Base-by-base conservation (phyloP, 2,888 invertebrate genomes). In the Watsonalla cultraria region DNA sequence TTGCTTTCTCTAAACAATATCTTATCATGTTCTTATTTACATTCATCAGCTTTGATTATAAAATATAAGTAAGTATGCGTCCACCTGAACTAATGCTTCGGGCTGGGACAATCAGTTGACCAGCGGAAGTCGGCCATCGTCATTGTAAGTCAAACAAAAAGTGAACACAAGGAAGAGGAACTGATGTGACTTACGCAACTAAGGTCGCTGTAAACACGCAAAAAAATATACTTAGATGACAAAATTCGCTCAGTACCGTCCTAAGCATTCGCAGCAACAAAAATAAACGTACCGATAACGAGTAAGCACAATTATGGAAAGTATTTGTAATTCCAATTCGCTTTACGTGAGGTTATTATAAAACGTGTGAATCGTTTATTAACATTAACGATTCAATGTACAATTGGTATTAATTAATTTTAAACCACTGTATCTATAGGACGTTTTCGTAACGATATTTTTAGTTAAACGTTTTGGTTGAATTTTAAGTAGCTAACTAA, bases 121-220 rank as follows among this genome's bases (percentile, higher is more conserved):
- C 78, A 61, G 64, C 81, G 81, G 82, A 87, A 86, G 80, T 75
- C 60, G 65, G 65, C 62, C 70, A 64, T 59, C 59, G 74, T 65
- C 70, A 78, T 76, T 80, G 75, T 79, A 67, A 61, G 57, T 61
- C 50, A 42, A 42, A 42, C 42, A 69, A 69, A 72, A 69, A 69
- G 74, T 66, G 14, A 9, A 49, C 37, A 78, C 73, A 66, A 87
- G 86, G 88, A 87, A 86, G 84, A 86, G 86, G 86, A 86, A 87
- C 78, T 66, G 72, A 77, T 74, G 79, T 74, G 70, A 77, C 76
- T 84, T 80, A 83, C 80, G 80, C 76, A 82, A 83, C 74, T 76
- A 79, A 86, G 84, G 83, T 78, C 83, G 66, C 62, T 51, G 65
- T 59, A 69, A 70, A 63, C 64, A 71, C 72, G 70, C 74, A 78